A percentile compares a stretch with the other conserved stretches of the same genome.
Evolutionary conservation across 2,113 vertebrate species (phyloP).

Genomic region (Chlorodrepanis virens): DNA sequence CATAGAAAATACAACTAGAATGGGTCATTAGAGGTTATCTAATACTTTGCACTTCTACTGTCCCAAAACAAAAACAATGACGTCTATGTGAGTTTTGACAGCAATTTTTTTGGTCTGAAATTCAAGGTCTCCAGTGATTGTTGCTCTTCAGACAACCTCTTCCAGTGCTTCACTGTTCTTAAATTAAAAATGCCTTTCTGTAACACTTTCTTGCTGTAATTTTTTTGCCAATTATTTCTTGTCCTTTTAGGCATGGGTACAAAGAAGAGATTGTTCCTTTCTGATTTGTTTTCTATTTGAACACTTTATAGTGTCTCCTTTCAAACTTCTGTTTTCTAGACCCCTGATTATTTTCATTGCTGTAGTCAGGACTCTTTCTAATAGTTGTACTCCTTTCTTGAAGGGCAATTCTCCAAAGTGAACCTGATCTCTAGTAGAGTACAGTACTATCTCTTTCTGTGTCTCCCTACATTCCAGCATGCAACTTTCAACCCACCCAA

Average conservation of each 20-base stretch:
- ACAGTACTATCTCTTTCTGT: background rate
- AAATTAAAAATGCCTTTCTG: background rate
- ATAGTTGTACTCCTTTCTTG: background rate
- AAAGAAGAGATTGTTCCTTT: background rate
- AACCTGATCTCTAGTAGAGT: background rate
- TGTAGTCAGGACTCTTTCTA: background rate
- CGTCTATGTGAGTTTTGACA: background rate
- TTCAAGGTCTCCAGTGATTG: background rate
- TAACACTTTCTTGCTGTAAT: background rate
- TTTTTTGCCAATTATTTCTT: background rate
- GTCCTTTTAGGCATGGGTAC: background rate
- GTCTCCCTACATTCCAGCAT: background rate
- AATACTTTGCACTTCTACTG: background rate
- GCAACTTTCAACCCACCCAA: background rate
- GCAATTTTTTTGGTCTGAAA: background rate
- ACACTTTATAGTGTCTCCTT: background rate
- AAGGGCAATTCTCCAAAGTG: background rate
- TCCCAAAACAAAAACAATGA: background rate
- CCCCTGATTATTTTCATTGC: background rate
- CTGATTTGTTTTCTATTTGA: background rate
- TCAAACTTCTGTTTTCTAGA: background rate
- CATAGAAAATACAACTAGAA: background rate
- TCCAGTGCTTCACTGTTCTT: background rate
- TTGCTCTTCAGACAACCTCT: background rate
- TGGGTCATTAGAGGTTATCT: background rate